Base-by-base conservation (phyloP, 2,888 invertebrate species). In the Drosophila subquinaria region DNA sequence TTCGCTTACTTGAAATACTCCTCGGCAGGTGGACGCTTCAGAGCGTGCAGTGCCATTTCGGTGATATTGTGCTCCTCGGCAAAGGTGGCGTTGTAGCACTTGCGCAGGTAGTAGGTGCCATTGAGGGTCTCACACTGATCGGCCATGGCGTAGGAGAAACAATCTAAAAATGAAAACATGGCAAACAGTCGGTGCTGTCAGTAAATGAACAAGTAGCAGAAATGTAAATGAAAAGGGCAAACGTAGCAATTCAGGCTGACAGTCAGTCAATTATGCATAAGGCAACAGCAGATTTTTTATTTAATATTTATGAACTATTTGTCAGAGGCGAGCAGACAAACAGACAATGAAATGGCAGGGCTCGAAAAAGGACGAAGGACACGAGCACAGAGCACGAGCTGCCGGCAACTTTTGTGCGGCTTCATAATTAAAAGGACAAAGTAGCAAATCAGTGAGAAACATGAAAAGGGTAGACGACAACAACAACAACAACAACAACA, bases 1-100 rank as follows among this genome's bases (percentile, higher is more conserved):
- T 5, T 8, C 13, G 84, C 94, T 94, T 90, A 96, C 96, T 94
- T 95, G 89, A 96, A 96, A 90, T 95, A 96, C 92, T 96, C 96
- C 91, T 96, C 96, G 43, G 96, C 95, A 2, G 96, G 96, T 45
- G 95, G 95, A 68, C 94, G 94, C 61, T 94, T 94, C 10, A 95
- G 90, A 5, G 94, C 94, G 56, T 93, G 93, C 35, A 94, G 93
- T 5, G 95, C 95, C 77, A 95, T 79, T 36, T 93, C 93, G 1
- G 93, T 93, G 60, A 95, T 94, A 76, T 95, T 95, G 81, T 94
- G 92, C 20, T 93, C 92, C 20, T 92, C 88, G 20, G 95, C 93
- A 80, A 94, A 94, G 30, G 93, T 94, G 65, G 94, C 93, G 90
- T 95, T 95, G 70, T 94, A 93, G 84, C 95, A 96, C 73, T 93